Evolutionary conservation across 2,797 vertebrate genomes (phyloP), one percentile per base, ranked within the genome.

Genomic region (Myotis findleyi): DNA sequence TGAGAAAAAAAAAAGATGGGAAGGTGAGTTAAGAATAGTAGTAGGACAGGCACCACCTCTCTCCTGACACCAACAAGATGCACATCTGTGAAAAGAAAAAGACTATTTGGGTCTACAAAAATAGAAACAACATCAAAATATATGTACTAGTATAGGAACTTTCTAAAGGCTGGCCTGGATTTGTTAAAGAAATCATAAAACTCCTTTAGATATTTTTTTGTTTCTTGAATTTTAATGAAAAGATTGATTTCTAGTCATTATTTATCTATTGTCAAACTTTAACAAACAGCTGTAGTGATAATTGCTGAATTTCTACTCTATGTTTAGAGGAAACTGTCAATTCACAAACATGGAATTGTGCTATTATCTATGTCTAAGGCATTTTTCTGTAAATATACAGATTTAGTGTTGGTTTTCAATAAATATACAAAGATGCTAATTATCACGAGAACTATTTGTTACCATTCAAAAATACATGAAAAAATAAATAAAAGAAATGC

Each of bases 251-350:
- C 96, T 71, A 94, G 95, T 96, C 97, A 97, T 96, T 96, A 97
- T 97, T 97, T 97, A 97, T 97, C 97, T 97, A 97, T 97, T 97
- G 97, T 97, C 96, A 94, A 95, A 96, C 81, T 97, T 96, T 97
- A 92, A 96, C 97, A 97, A 97, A 95, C 97, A 97, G 97, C 97
- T 97, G 97, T 97, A 95, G 96, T 95, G 96, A 87, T 97, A 97
- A 97, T 97, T 97, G 97, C 97, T 85, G 96, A 95, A 80, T 96
- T 80, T 94, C 97, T 87, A 62, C 94, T 95, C 96, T 97, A 36
- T 97, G 94, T 96, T 96, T 96, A 96, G 96, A 89, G 96, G 85
- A 85, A 84, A 84, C 96, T 89, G 86, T 96, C 95, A 69, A 53
- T 89, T 86, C 97, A 80, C 96, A 97, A 96, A 96, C 97, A 96